phyloP scores from a whole-genome alignment of 2,888 invertebrate genomes.

The Erebia aethiops region DNA sequence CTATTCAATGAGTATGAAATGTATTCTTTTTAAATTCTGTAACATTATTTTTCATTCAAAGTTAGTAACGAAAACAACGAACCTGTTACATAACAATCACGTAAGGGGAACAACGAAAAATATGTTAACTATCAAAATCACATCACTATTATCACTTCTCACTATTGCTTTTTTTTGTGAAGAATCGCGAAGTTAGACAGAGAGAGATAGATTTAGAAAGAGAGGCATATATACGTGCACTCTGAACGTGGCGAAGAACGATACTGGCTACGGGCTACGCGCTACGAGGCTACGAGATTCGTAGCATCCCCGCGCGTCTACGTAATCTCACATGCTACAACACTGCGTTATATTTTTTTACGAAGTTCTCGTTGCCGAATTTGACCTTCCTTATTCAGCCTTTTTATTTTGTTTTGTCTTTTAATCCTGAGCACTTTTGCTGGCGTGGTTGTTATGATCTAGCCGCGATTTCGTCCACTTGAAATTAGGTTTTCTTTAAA shows the following conservation, averaged over 20 bases:
- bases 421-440: no score
- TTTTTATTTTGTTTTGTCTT: conserved; percentile 5
- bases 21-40: neutral
- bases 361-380: conserved; percentile 14
- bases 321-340: conserved; percentile 40
- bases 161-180: conserved; percentile 42
- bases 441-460: no score
- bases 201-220: conserved; percentile 45
- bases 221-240: conserved; percentile 45
- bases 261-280: conserved; percentile 47
- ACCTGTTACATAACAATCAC: conserved; percentile 43
- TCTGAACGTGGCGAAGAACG: conserved; percentile 43
- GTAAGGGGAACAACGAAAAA: conserved; percentile 26
- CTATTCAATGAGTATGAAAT: neutral
- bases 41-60: conserved; percentile 20
- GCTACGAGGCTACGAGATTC: conserved; percentile 45
- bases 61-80: conserved; percentile 27
- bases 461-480: no score
- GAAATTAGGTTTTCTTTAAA: no score
- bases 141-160: conserved; percentile 38
- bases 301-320: conserved; percentile 46
- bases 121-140: conserved; percentile 32
- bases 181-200: conserved; percentile 49
- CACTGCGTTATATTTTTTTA: conserved; percentile 23
- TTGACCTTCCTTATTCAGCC: neutral